Evolutionary conservation across 1,140 invertebrate species (phyloP).

Genomic region (Anagrus nilaparvatae): DNA sequence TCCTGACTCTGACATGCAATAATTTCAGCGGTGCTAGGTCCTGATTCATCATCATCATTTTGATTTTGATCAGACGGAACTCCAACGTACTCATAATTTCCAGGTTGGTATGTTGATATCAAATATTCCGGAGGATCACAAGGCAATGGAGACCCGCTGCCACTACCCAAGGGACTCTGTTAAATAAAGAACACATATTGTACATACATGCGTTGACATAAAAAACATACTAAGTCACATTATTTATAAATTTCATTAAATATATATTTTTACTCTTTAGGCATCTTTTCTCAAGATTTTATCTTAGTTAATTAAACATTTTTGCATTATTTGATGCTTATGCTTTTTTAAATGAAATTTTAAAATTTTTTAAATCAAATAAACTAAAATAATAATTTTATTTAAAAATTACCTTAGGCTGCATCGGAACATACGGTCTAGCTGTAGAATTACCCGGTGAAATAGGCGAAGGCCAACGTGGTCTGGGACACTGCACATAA

Average conservation of each 20-base stretch:
- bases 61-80: slow-evolving; percentile 59
- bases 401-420: slow-evolving; percentile 32
- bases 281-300: too few relatives aligned
- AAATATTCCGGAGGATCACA: slow-evolving; percentile 53
- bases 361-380: background rate
- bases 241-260: too few relatives aligned
- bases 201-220: too few relatives aligned
- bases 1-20: slow-evolving; percentile 88
- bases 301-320: slow-evolving; percentile 13
- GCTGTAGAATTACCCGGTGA: slow-evolving; percentile 36
- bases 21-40: slow-evolving; percentile 78
- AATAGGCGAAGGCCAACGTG: slow-evolving; percentile 48
- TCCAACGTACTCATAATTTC: slow-evolving; percentile 52
- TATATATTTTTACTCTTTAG: too few relatives aligned
- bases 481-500: slow-evolving; percentile 49
- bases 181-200: background rate
- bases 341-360: background rate
- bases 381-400: slow-evolving; percentile 16
- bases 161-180: slow-evolving; percentile 30
- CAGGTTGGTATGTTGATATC: slow-evolving; percentile 50
- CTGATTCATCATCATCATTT: slow-evolving; percentile 53
- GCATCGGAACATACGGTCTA: slow-evolving; percentile 34
- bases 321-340: background rate
- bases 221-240: too few relatives aligned
- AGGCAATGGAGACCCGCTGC: slow-evolving; percentile 42